Conservation (phyloP, 2,113 vertebrate genomes). For the Cygnus buccinator region DNA sequence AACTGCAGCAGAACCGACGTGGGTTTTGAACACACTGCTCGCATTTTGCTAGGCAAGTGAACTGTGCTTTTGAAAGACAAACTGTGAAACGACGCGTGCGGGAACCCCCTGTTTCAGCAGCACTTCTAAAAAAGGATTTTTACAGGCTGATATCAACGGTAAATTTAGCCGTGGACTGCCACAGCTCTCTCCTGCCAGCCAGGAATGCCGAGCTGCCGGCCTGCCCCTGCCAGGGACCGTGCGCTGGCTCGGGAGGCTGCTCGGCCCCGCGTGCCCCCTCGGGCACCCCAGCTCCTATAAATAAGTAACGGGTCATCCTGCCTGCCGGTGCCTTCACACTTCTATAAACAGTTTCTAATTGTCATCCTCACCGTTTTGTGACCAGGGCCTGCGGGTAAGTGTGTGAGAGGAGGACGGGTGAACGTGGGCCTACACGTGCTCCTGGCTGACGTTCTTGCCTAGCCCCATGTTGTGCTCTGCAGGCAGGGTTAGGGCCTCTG, state of each 20-base stretch:
- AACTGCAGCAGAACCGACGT: not conserved
- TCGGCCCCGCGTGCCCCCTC: not conserved
- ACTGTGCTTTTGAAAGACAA: not conserved
- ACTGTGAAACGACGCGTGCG: not conserved
- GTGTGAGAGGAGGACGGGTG: rapidly evolving
- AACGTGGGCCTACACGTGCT: rapidly evolving
- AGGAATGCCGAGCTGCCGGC: slow-evolving; percentile 44
- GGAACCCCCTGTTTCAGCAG: not conserved
- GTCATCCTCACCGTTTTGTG: not conserved
- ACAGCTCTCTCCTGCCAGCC: not conserved
- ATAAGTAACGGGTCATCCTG: not conserved
- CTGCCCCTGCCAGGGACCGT: slow-evolving; percentile 16
- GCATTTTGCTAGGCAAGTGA: not conserved
- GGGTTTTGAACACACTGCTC: not conserved
- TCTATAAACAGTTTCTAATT: not conserved
- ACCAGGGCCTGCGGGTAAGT: rapidly evolving
- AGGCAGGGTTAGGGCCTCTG: rapidly evolving
- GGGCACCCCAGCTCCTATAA: not conserved
- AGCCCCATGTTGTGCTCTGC: not conserved
- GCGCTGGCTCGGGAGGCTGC: not conserved
- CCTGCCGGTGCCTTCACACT: not conserved
- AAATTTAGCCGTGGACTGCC: not conserved
- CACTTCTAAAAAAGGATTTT: slow-evolving; percentile 15
- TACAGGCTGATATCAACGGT: slow-evolving; percentile 6
- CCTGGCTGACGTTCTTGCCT: rapidly evolving